These are phyloP conservation scores for Pontoporia blainvillei DNA, from an alignment of 2,113 vertebrate species.

Conservation along the genomic window DNA sequence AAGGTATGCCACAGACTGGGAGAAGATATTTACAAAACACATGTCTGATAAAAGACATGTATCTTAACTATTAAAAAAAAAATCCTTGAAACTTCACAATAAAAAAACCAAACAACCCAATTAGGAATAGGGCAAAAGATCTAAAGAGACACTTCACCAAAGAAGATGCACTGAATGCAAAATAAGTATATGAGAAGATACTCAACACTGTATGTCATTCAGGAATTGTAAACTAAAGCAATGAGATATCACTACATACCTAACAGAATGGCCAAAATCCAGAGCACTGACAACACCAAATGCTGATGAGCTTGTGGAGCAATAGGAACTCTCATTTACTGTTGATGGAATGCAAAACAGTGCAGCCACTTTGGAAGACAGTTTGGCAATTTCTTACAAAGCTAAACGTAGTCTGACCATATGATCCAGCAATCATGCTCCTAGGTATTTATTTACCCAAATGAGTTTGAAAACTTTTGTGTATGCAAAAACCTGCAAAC, in stretches of 20 bases:
- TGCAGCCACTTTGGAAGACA: neutral
- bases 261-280: neutral
- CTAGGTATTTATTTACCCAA: neutral
- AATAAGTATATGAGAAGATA: neutral
- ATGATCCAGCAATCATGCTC: neutral
- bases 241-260: neutral
- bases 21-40: neutral
- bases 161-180: neutral
- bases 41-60: neutral
- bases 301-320: neutral
- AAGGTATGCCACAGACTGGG: neutral
- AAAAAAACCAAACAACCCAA: neutral
- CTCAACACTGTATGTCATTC: neutral
- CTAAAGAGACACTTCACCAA: neutral
- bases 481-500: neutral
- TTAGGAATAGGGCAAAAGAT: neutral
- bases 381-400: neutral
- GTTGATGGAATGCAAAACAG: neutral
- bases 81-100: neutral
- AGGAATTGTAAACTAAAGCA: neutral
- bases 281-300: neutral
- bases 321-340: neutral
- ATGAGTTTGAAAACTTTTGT: neutral
- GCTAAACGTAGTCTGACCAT: neutral
- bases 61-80: neutral